A percentile compares a stretch with the other conserved stretches of the same genome.
Conservation (phyloP, 1,140 invertebrate genomes). For the Campoletis sonorensis region DNA sequence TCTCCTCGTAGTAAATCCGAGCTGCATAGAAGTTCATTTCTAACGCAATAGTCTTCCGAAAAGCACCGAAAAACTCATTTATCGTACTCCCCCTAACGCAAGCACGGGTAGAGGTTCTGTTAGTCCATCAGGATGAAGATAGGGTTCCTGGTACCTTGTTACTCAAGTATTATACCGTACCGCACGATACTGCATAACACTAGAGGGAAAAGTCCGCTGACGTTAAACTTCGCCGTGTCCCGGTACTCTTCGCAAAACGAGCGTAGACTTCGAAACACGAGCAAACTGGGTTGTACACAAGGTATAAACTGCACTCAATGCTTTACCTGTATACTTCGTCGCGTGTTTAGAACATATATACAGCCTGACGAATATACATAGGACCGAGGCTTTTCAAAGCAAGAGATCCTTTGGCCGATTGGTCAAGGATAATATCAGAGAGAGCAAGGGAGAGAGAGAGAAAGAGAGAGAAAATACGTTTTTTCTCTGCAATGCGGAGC, state of each 20-base stretch:
- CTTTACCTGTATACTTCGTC: background rate
- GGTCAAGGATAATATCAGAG: conserved; percentile 43
- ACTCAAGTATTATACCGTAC: conserved; percentile 1
- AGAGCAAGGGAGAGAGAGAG: conserved; percentile 27
- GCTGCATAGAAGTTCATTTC: background rate
- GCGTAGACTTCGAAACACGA: conserved; percentile 11
- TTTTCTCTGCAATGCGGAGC: conserved; percentile 38
- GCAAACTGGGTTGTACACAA: background rate
- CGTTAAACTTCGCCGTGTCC: conserved; percentile 21
- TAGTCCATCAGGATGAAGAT: conserved; percentile 6
- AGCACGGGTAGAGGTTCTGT: background rate
- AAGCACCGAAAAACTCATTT: background rate
- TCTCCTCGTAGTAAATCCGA: background rate
- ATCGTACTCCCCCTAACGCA: background rate
- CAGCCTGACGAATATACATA: background rate
- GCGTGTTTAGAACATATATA: conserved; percentile 18
- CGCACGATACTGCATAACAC: background rate
- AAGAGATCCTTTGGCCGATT: conserved; percentile 35
- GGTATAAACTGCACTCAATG: background rate
- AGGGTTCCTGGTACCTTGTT: background rate
- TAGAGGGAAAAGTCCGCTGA: conserved; percentile 2
- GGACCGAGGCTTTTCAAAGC: conserved; percentile 22
- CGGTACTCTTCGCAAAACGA: conserved; percentile 5
- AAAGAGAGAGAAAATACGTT: conserved; percentile 10
- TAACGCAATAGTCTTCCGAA: background rate